Evolutionary conservation across 2,888 invertebrate species (phyloP), one percentile per base, ranked within the genome.

Genomic region (Ophion ellenae): DNA sequence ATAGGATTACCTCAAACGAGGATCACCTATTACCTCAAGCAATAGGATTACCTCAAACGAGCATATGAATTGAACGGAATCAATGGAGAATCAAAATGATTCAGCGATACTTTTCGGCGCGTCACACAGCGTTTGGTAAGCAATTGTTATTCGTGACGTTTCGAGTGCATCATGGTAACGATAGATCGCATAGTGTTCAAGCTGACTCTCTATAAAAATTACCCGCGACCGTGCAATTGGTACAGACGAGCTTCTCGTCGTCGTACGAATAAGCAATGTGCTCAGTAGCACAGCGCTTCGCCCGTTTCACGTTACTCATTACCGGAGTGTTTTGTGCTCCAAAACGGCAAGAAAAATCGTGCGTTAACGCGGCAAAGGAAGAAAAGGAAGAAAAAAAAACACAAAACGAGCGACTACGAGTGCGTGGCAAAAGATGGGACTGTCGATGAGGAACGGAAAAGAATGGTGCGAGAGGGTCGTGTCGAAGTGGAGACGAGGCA

Each of bases 231-330:
- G 28, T 64, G 40, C 9, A 40, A 88, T 86, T 88, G 86, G 87
- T 87, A 85, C 81, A 88, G 86, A 89, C 89, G 89, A 89, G 89
- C 87, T 87, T 82, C 89, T 88, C 66, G 75, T 87, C 89, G 89
- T 89, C 87, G 88, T 89, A 91, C 92, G 92, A 91, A 92, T 92
- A 92, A 91, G 91, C 91, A 91, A 92, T 91, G 11, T 36, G 28
- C 14, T 89, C 88, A 87, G 87, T 47, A 83, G 81, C 85, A 76
- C 71, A 89, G 87, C 81, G 57, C 40, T 59, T 70, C 59, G 53
- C 53, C 2, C 11, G 61, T 24, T 59, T 20, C 78, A 47, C 69
- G 61, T 61, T 70, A 28, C 87, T 88, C 87, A 87, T 87, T 87
- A 88, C 81, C 83, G 32, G 57, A 53, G 73, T 63, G 57, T 75